Conservation (phyloP, 2,888 invertebrate species). For the Drosophila histrio region DNA sequence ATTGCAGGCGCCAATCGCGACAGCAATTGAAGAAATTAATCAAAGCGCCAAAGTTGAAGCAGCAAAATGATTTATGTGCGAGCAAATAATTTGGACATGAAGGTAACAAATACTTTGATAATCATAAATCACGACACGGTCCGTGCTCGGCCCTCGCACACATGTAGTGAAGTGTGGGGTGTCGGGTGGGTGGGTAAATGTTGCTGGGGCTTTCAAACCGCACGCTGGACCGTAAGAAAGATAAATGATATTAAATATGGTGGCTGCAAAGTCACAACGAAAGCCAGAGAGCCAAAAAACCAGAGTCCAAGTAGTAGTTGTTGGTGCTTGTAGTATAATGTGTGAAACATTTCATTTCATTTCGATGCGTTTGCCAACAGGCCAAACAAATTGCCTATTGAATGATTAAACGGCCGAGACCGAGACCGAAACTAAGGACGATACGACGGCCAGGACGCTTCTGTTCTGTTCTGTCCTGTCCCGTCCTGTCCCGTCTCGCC, state of each 20-base stretch:
- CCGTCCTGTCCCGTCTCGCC: slow-evolving; percentile 40
- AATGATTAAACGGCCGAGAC: slow-evolving; percentile 68
- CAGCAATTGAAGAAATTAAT: slow-evolving; percentile 77
- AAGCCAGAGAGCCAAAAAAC: not conserved
- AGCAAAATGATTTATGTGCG: slow-evolving; percentile 72
- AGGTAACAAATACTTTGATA: slow-evolving; percentile 79
- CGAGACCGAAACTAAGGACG: not conserved
- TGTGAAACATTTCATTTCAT: slow-evolving; percentile 72
- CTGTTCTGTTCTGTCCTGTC: no score
- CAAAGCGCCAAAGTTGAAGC: slow-evolving; percentile 58
- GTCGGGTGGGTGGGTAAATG: not conserved
- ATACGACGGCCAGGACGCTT: slow-evolving; percentile 24
- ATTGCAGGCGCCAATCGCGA: slow-evolving; percentile 69
- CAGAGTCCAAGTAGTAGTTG: slow-evolving; percentile 28
- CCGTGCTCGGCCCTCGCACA: slow-evolving; percentile 12
- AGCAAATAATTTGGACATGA: slow-evolving; percentile 76
- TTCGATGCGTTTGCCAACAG: slow-evolving; percentile 35
- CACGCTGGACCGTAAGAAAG: slow-evolving; percentile 69
- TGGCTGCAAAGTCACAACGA: slow-evolving; percentile 33
- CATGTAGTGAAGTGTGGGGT: slow-evolving; percentile 9
- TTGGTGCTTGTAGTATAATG: slow-evolving; percentile 38
- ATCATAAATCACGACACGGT: slow-evolving; percentile 74
- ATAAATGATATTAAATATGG: slow-evolving; percentile 77
- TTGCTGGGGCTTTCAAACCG: slow-evolving; percentile 46
- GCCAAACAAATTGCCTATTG: slow-evolving; percentile 78